Evolutionary conservation across 2,888 invertebrate species (phyloP).

Genomic region (Lasioglossum oenotherae): DNA sequence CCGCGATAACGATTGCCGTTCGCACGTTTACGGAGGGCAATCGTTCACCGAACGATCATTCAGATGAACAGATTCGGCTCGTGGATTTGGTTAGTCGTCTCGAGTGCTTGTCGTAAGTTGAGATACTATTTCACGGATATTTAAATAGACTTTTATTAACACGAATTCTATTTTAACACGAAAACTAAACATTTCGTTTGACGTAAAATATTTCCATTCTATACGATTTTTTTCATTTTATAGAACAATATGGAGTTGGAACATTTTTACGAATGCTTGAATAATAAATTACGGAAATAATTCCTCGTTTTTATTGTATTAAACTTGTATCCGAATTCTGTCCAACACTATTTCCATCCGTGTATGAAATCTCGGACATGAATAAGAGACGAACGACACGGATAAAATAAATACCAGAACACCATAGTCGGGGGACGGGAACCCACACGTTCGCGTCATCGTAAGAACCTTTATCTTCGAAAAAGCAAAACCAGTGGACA

Average conservation of each 20-base stretch:
- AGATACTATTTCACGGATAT: too few relatives aligned
- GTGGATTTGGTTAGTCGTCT: not conserved
- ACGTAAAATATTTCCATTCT: too few relatives aligned
- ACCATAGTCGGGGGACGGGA: not conserved
- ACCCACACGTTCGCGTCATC: not conserved
- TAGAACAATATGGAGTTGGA: too few relatives aligned
- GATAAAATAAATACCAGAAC: not conserved
- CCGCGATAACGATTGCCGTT: constrained; percentile 40
- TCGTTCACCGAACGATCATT: not conserved
- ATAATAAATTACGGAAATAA: too few relatives aligned
- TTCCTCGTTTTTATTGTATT: too few relatives aligned
- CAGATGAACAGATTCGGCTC: not conserved
- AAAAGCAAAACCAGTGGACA: not conserved
- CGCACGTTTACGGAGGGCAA: constrained; percentile 16
- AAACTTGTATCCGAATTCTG: not conserved
- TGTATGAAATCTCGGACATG: not conserved
- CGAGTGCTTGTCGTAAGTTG: not conserved
- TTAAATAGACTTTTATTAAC: too few relatives aligned
- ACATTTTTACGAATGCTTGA: too few relatives aligned
- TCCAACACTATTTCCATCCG: not conserved
- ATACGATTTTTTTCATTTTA: too few relatives aligned
- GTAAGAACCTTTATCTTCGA: not conserved
- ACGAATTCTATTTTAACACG: too few relatives aligned
- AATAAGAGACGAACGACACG: not conserved
- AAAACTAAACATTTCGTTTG: too few relatives aligned